Conservation (phyloP, 2,113 vertebrate genomes). For the Butastur rufipennis region DNA sequence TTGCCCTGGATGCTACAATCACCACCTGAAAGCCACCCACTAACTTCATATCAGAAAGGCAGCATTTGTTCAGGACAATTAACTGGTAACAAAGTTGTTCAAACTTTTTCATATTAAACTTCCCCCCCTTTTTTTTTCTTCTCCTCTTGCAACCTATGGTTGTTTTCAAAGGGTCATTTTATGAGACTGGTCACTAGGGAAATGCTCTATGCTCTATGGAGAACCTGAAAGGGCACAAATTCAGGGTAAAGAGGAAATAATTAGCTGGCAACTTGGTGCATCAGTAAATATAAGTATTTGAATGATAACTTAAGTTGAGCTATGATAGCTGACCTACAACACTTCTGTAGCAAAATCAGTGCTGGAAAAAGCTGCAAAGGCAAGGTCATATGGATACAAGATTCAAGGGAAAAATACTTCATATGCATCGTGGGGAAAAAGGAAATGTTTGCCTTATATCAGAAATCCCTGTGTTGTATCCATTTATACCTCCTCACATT, state of each 20-base stretch:
- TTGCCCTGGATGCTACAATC: background rate
- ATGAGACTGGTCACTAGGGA: background rate
- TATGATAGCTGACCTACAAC: background rate
- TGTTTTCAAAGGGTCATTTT: background rate
- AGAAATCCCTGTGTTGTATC: background rate
- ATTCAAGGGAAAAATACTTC: background rate
- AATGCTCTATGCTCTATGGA: background rate
- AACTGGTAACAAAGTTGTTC: background rate
- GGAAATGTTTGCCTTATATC: background rate
- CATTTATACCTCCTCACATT: background rate
- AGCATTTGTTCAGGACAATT: background rate
- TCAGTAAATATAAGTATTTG: background rate
- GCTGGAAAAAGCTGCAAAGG: background rate
- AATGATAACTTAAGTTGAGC: background rate
- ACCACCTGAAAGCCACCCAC: background rate
- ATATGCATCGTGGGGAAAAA: background rate
- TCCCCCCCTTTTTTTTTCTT: background rate
- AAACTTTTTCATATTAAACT: background rate
- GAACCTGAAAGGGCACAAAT: background rate
- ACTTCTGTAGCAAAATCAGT: background rate
- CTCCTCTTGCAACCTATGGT: background rate
- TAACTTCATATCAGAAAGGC: background rate
- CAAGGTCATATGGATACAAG: background rate
- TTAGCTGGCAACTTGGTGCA: background rate
- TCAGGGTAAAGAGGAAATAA: background rate